Conservation (phyloP, 2,113 vertebrate genomes). For the Columba janthina region DNA sequence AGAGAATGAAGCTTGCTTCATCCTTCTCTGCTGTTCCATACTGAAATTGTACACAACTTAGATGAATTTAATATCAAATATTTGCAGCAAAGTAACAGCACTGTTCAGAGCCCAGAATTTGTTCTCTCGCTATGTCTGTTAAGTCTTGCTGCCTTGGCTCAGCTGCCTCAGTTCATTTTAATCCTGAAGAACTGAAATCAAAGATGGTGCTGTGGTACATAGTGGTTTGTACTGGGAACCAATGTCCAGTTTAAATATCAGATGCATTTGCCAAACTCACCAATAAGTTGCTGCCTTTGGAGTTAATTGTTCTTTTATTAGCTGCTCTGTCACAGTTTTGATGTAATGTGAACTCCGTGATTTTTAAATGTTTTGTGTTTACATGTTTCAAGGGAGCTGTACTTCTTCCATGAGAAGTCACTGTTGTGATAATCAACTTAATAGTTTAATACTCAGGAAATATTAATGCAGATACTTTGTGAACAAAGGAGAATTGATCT, state of each 20-base stretch:
- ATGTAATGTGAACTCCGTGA: background rate
- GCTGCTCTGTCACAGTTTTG: background rate
- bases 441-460: background rate
- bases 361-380: background rate
- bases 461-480: background rate
- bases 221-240: background rate
- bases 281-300: background rate
- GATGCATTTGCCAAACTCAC: background rate
- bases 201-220: background rate
- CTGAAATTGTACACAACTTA: background rate
- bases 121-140: background rate
- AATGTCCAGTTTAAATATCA: background rate
- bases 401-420: background rate
- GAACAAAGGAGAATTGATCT: background rate
- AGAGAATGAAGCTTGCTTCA: background rate
- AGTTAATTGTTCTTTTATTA: background rate
- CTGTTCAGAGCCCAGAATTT: background rate
- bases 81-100: background rate
- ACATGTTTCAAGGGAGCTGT: background rate
- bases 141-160: background rate
- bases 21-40: background rate
- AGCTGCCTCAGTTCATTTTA: background rate
- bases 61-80: background rate
- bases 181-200: background rate
- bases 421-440: slow-evolving; percentile 6